A percentile compares a stretch with the other conserved stretches of the same genome.
These are phyloP conservation scores for Burhinus bistriatus DNA, from an alignment of 2,113 vertebrate species.

Conservation along the genomic window DNA sequence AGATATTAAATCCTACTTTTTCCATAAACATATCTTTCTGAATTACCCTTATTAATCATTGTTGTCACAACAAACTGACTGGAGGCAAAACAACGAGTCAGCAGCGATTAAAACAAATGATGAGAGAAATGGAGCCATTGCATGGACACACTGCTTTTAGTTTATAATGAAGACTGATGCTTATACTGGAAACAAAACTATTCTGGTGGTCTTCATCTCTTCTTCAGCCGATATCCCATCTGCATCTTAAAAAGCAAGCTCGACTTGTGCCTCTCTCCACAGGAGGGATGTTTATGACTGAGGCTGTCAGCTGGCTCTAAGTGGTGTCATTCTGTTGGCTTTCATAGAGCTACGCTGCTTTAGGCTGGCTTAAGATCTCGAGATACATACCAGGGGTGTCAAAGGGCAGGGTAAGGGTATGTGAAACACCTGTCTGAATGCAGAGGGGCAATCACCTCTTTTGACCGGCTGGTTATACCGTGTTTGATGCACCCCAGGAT, in stretches of 20 bases:
- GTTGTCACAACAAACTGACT: not conserved
- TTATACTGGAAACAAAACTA: not conserved
- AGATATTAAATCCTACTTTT: not conserved
- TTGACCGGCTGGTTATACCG: fast-evolving
- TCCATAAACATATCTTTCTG: not conserved
- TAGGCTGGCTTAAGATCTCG: not conserved
- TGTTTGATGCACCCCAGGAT: not conserved
- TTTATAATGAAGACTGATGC: not conserved
- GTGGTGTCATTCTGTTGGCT: not conserved
- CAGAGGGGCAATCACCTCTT: not conserved
- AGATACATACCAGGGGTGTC: not conserved
- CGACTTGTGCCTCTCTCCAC: not conserved
- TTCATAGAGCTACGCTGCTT: not conserved
- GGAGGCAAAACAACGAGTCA: constrained; percentile 27
- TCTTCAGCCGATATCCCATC: not conserved
- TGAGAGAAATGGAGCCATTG: not conserved
- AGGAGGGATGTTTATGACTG: not conserved
- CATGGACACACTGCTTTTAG: not conserved
- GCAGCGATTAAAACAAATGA: constrained; percentile 13
- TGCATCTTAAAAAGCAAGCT: not conserved
- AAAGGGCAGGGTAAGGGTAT: not conserved
- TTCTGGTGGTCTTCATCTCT: constrained; percentile 8
- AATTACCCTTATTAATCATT: constrained; percentile 30
- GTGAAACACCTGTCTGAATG: constrained; percentile 14
- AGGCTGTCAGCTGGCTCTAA: not conserved